Percentiles rank a stretch among this genome's conserved stretches.
These are phyloP conservation scores for Hippocampus kuda DNA, from an alignment of 2,797 vertebrate genomes.

Conservation along the genomic window DNA sequence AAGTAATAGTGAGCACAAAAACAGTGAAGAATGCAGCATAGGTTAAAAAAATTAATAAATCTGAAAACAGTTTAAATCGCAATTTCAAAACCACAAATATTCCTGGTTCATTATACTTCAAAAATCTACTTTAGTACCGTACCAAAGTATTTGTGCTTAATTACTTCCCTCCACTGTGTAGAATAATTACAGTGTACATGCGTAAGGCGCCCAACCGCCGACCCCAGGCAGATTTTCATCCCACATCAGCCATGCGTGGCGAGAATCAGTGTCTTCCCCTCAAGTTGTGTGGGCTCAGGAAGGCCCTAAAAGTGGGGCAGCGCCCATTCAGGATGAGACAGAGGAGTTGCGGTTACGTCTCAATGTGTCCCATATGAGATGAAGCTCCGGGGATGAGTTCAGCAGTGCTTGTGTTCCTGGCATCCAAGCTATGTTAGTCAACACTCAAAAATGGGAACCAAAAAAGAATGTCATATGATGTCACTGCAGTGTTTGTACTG, in stretches of 20 bases:
- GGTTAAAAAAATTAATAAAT: too few relatives aligned
- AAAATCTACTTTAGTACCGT: not conserved
- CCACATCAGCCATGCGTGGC: constrained; percentile 32
- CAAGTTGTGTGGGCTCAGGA: constrained; percentile 60
- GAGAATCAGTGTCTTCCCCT: constrained; percentile 43
- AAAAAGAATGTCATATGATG: not conserved
- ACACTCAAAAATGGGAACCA: not conserved
- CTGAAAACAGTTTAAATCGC: not conserved
- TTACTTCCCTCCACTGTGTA: not conserved
- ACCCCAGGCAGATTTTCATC: constrained; percentile 42
- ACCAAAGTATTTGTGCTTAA: not conserved
- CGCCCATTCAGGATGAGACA: constrained; percentile 61
- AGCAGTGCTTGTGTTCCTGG: constrained; percentile 18
- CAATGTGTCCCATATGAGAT: constrained; percentile 63
- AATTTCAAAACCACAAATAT: not conserved
- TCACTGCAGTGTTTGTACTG: not conserved
- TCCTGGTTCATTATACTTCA: not conserved
- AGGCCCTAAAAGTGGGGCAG: constrained; percentile 46
- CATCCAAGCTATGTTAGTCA: not conserved
- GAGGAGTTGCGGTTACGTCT: constrained; percentile 49
- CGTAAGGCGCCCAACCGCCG: constrained; percentile 51
- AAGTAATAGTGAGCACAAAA: too few relatives aligned
- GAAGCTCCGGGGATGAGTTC: constrained; percentile 41
- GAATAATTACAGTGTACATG: constrained; percentile 18
- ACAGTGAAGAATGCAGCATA: not conserved